Conservation (phyloP, 2,888 invertebrate species). For the Synergus gifuensis region DNA sequence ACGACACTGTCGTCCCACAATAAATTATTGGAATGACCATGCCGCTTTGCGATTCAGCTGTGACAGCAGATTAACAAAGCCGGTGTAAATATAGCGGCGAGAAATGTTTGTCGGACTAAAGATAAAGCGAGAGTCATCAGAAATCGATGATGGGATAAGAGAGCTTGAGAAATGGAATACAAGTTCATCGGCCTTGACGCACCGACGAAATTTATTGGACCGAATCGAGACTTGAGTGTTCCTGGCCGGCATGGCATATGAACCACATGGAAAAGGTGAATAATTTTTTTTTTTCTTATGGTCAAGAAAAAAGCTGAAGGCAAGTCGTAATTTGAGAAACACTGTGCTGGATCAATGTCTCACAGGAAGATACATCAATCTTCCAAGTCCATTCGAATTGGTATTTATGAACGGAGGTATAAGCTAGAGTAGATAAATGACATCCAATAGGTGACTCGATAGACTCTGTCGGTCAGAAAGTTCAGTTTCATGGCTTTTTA, state of each 20-base stretch:
- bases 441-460: constrained; percentile 38
- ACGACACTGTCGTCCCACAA: background rate
- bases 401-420: constrained; percentile 37
- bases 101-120: constrained; percentile 36
- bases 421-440: constrained; percentile 37
- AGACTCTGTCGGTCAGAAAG: constrained; percentile 38
- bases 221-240: background rate
- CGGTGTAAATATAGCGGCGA: constrained; percentile 36
- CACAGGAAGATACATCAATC: constrained; percentile 38
- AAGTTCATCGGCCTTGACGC: constrained; percentile 39
- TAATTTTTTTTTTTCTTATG: background rate
- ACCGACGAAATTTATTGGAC: constrained; percentile 37
- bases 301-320: background rate
- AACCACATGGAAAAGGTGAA: constrained; percentile 27
- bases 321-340: constrained; percentile 38
- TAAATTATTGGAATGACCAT: constrained; percentile 33
- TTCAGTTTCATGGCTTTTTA: constrained; percentile 34
- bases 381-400: constrained; percentile 36
- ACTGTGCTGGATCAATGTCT: constrained; percentile 40
- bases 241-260: background rate
- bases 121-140: constrained; percentile 41
- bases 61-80: constrained; percentile 38
- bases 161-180: constrained; percentile 32
- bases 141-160: constrained; percentile 41
- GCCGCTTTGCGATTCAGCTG: constrained; percentile 24